Conservation (phyloP, 2,888 invertebrate species). For the Netelia melanura region DNA sequence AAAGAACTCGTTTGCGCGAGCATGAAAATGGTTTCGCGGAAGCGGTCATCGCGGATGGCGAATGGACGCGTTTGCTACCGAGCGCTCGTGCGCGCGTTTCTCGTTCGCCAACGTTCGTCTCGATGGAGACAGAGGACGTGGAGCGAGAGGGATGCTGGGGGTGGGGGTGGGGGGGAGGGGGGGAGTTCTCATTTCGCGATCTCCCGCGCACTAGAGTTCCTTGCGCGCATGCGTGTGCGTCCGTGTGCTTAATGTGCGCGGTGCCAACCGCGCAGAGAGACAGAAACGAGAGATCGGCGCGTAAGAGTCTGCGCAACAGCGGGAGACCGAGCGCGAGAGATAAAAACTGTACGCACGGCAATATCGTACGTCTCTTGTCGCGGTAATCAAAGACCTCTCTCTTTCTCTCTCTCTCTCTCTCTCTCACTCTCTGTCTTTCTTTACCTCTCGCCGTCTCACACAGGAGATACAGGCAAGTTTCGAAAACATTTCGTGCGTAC, state of each 20-base stretch:
- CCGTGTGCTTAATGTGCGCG: not conserved
- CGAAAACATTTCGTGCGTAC: conserved; percentile 22
- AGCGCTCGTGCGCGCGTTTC: conserved; percentile 21
- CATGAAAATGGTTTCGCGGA: conserved; percentile 80
- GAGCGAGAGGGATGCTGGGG: too few species aligned
- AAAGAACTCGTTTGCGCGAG: conserved; percentile 71
- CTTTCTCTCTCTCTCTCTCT: conserved; percentile 22
- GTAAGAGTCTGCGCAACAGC: conserved; percentile 68
- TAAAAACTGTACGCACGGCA: conserved; percentile 71
- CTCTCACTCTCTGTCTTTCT: not conserved
- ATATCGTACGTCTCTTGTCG: conserved; percentile 72
- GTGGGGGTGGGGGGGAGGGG: not conserved
- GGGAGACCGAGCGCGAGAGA: conserved; percentile 51
- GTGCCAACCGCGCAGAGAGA: too few species aligned
- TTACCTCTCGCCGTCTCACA: not conserved
- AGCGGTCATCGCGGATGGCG: conserved; percentile 67
- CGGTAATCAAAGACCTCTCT: conserved; percentile 73
- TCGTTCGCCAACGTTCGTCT: conserved; percentile 6
- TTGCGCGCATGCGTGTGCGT: conserved; percentile 30
- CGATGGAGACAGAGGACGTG: not conserved
- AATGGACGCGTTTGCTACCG: conserved; percentile 29
- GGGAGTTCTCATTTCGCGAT: conserved; percentile 50
- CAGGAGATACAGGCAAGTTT: conserved; percentile 22
- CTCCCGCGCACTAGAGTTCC: conserved; percentile 52
- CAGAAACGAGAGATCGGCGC: conserved; percentile 28